Evolutionary conservation across 1,140 invertebrate species (phyloP).

Genomic region (Ladona fulva): DNA sequence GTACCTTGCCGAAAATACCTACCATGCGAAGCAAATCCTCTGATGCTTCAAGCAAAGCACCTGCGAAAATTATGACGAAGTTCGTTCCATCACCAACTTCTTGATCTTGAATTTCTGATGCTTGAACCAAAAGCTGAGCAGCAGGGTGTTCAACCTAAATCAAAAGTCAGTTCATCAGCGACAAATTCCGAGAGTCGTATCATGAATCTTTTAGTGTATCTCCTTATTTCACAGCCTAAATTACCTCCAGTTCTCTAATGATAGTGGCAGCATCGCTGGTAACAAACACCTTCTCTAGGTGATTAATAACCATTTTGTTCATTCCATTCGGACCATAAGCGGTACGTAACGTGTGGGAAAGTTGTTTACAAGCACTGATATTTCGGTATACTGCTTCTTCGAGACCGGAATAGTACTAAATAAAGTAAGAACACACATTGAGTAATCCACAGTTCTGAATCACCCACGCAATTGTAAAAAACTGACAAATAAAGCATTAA

Average conservation of each 20-base stretch:
- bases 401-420: slow-evolving; percentile 86
- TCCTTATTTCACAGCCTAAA: too few relatives aligned
- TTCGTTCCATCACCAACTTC: slow-evolving; percentile 99
- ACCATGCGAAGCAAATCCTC: slow-evolving; percentile 84
- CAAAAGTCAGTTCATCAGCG: slow-evolving; percentile 18
- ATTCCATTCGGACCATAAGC: slow-evolving; percentile 98
- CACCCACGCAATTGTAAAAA: too few relatives aligned
- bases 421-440: slow-evolving; percentile 24
- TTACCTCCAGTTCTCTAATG: slow-evolving; percentile 82
- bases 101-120: slow-evolving; percentile 96
- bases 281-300: slow-evolving; percentile 96
- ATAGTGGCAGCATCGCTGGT: slow-evolving; percentile 99
- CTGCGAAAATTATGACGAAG: slow-evolving; percentile 92
- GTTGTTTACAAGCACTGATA: slow-evolving; percentile 92
- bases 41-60: slow-evolving; percentile 82
- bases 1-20: too few relatives aligned
- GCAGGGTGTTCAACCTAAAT: slow-evolving; percentile 87
- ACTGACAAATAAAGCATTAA: too few relatives aligned
- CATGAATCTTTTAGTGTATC: too few relatives aligned
- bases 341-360: slow-evolving; percentile 83
- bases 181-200: neutral
- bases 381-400: slow-evolving; percentile 97
- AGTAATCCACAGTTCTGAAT: too few relatives aligned
- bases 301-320: slow-evolving; percentile 99
- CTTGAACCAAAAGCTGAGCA: slow-evolving; percentile 92